Evolutionary conservation across 2,797 vertebrate genomes (phyloP).

Genomic region (Streptopelia turtur): DNA sequence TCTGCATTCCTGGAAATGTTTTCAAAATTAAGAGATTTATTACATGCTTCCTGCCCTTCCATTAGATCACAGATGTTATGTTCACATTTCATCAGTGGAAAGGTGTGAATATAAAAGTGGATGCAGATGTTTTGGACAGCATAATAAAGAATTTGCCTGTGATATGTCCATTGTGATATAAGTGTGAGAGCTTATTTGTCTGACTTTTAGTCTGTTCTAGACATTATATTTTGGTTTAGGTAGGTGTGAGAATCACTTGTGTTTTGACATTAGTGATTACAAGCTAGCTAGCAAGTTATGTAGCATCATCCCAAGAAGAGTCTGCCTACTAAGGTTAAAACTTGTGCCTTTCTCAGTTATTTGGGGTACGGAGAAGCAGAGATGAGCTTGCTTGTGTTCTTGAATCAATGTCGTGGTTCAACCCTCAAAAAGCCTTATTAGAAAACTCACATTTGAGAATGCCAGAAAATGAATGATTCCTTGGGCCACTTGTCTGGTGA

Average conservation of each 20-base stretch:
- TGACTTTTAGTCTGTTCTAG: not conserved
- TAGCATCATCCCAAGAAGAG: not conserved
- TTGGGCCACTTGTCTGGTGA: too few species aligned
- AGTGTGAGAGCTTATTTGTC: not conserved
- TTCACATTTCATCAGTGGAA: not conserved
- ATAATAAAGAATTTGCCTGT: not conserved
- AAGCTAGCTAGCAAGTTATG: not conserved
- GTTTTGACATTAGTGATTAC: not conserved
- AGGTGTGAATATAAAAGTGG: not conserved
- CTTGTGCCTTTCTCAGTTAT: not conserved
- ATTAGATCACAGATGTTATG: not conserved
- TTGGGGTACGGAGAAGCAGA: not conserved
- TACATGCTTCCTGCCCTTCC: not conserved
- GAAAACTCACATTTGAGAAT: not conserved
- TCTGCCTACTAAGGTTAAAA: not conserved
- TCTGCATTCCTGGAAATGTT: not conserved
- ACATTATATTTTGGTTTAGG: not conserved
- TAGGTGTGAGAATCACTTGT: not conserved
- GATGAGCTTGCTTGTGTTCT: not conserved
- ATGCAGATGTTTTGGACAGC: not conserved
- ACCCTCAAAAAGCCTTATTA: not conserved
- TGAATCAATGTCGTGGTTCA: not conserved
- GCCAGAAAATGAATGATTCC: not conserved
- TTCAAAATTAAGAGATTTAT: not conserved
- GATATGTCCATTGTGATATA: rapidly evolving